Conservation (phyloP, 2,797 vertebrate species). For the Pelodytes ibericus region DNA sequence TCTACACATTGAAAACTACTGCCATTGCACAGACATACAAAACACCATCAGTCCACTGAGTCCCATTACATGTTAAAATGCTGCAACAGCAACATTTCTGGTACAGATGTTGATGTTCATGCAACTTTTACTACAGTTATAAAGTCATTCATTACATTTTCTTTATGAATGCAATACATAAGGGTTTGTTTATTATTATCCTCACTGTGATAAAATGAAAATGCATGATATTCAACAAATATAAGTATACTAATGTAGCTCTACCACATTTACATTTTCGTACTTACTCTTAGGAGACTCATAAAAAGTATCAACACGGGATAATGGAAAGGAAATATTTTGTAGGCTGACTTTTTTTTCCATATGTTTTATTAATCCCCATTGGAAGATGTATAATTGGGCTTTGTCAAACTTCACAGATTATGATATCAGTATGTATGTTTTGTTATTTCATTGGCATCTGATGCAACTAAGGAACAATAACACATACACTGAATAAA, state of each 20-base stretch:
- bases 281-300: constrained; percentile 69
- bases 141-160: constrained; percentile 79
- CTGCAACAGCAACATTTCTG: constrained; percentile 69
- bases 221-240: constrained; percentile 68
- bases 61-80: constrained; percentile 73
- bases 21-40: constrained; percentile 63
- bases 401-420: constrained; percentile 62
- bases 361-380: constrained; percentile 66
- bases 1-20: constrained; percentile 67
- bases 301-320: constrained; percentile 72
- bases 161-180: constrained; percentile 77
- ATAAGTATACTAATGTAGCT: constrained; percentile 64
- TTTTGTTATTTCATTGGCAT: neutral
- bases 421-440: neutral
- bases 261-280: constrained; percentile 71
- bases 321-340: constrained; percentile 68
- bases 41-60: constrained; percentile 73
- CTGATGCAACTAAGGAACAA: neutral
- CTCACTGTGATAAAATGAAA: constrained; percentile 72
- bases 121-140: constrained; percentile 78
- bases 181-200: constrained; percentile 75
- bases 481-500: neutral
- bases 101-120: constrained; percentile 74
- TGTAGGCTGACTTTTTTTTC: constrained; percentile 62
- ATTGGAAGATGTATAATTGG: constrained; percentile 62